Evolutionary conservation across 2,888 invertebrate species (phyloP).

Genomic region (Tinea semifulvella): DNA sequence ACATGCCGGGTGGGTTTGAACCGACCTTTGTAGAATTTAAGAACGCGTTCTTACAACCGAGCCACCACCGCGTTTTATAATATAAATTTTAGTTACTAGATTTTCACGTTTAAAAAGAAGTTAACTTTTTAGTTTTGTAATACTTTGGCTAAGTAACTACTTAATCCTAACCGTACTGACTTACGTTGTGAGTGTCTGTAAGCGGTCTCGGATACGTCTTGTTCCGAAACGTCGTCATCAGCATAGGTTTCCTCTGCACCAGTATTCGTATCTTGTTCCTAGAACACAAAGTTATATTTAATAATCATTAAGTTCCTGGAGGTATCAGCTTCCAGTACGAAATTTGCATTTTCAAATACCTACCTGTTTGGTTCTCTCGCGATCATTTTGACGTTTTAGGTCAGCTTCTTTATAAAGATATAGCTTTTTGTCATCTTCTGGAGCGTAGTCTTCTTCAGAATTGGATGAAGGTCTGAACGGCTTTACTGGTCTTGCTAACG

Average conservation of each 20-base stretch:
- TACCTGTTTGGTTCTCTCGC: constrained; percentile 29
- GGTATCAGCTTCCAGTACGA: constrained; percentile 13
- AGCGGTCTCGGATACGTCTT: constrained; percentile 47
- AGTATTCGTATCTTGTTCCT: constrained; percentile 20
- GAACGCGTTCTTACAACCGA: too few species aligned
- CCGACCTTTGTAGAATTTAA: too few species aligned
- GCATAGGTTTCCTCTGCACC: constrained; percentile 27
- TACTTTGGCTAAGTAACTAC: too few species aligned
- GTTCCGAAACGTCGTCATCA: constrained; percentile 35
- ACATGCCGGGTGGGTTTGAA: too few species aligned
- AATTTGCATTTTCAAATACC: constrained; percentile 19
- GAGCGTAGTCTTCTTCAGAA: constrained; percentile 27
- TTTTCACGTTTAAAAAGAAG: too few species aligned
- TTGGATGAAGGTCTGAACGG: constrained; percentile 40
- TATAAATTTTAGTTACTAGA: too few species aligned
- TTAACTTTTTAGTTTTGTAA: too few species aligned
- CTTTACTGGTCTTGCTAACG: constrained; percentile 50
- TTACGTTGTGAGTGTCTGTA: constrained; percentile 46
- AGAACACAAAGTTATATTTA: too few species aligned
- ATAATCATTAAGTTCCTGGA: neutral
- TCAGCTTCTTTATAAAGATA: constrained; percentile 57
- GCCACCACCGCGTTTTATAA: too few species aligned
- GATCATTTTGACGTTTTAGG: constrained; percentile 54
- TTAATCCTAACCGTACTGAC: too few species aligned
- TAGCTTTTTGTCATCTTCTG: constrained; percentile 41